Evolutionary conservation across 2,888 invertebrate species (phyloP).

Genomic region (Synergus japonicus): DNA sequence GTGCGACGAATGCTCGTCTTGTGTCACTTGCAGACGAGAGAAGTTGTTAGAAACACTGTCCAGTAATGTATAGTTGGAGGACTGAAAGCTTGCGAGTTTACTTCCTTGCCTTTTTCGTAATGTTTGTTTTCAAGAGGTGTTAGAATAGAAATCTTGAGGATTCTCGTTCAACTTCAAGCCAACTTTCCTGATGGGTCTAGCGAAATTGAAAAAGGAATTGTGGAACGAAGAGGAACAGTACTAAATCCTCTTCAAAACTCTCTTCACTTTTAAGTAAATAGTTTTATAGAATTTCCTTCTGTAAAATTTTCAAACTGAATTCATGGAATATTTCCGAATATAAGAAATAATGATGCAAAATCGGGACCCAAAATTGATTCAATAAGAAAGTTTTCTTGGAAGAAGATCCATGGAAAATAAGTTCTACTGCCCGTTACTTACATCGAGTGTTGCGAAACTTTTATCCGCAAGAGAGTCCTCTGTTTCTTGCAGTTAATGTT

Average conservation of each 20-base stretch:
- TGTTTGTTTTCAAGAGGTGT: conserved; percentile 41
- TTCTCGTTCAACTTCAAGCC: conserved; percentile 19
- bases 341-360: not conserved
- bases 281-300: not conserved
- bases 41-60: conserved; percentile 37
- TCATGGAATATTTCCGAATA: not conserved
- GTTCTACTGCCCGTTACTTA: conserved; percentile 1
- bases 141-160: conserved; percentile 40
- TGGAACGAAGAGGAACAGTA: conserved; percentile 27
- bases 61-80: conserved; percentile 20
- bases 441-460: conserved; percentile 27
- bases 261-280: conserved; percentile 34
- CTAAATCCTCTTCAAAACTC: conserved; percentile 35
- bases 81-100: conserved; percentile 39
- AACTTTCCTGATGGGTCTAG: conserved; percentile 38
- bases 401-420: conserved; percentile 19
- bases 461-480: not conserved
- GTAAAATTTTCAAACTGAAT: not conserved
- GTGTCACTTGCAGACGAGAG: not conserved
- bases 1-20: conserved; percentile 9
- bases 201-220: conserved; percentile 42
- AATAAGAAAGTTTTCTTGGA: not conserved
- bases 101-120: conserved; percentile 39
- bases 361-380: not conserved
- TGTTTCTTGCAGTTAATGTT: conserved; percentile 28